A percentile compares a stretch with the other conserved stretches of the same genome.
Evolutionary conservation across 64 coral and sea anemone species (phyloP).

Genomic region (Trachythela sp.): DNA sequence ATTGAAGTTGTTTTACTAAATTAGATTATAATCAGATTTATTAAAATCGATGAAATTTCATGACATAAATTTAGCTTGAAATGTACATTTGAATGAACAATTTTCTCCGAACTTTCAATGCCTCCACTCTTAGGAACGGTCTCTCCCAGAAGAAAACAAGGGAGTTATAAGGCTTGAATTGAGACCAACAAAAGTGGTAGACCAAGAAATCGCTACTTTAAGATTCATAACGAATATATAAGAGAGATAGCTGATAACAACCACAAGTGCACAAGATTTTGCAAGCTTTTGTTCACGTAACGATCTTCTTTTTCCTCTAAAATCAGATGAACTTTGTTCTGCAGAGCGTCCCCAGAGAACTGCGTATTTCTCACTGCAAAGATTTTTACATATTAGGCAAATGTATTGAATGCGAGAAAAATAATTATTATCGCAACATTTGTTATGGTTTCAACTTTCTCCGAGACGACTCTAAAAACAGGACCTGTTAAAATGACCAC

Average conservation of each 20-base stretch:
- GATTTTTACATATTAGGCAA: background rate
- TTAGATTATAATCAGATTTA: too few relatives aligned
- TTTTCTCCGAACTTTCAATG: background rate
- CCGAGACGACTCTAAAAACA: background rate
- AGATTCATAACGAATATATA: background rate
- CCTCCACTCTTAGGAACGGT: background rate
- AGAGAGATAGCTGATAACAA: background rate
- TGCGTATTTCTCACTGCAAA: background rate
- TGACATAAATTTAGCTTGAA: too few relatives aligned
- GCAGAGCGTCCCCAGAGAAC: background rate
- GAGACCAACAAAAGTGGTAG: background rate
- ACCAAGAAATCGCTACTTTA: background rate
- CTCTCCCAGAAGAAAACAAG: background rate
- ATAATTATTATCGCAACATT: background rate
- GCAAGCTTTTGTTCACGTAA: background rate
- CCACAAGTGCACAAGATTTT: background rate
- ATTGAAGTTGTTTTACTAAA: too few relatives aligned
- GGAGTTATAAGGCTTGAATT: background rate
- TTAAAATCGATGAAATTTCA: too few relatives aligned
- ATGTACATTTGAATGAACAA: background rate
- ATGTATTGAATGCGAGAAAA: background rate
- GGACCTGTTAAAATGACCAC: background rate
- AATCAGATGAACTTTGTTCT: background rate
- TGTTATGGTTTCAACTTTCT: background rate
- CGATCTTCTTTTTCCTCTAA: background rate